Base-by-base conservation (phyloP, 2,797 vertebrate species). In the Perodicticus potto region DNA sequence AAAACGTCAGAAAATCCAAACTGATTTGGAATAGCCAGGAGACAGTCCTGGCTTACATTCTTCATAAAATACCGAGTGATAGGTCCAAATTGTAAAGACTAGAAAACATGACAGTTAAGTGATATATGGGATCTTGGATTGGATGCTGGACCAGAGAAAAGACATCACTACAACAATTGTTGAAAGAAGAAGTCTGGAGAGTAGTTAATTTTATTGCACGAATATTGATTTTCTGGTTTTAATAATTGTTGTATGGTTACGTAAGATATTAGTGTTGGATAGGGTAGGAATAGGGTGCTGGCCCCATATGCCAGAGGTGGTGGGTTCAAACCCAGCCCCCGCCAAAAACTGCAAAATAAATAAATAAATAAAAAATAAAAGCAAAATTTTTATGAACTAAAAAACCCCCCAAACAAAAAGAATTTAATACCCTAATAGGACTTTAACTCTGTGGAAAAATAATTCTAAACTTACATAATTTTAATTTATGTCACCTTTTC, bases 401-500 rank as follows among this genome's bases (percentile, higher is more conserved):
- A 49, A 4, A 40, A 40, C 14, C 3, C 4, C 49, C 49, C 49
- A 40, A 40, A 40, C 45, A 11, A 53, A 14, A 82, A n/a, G 22
- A 92, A 96, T 91, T 78, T 74, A 93, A 80, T 88, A 57, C 2
- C 9, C 1, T 63, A 82, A 23, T 34, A 63, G 37, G 55, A 81
- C 29, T 96, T 95, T 87, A 93, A 87, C 81, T 93, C 37, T 94
- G 32, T 65, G 20, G 88, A 80, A 93, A 97, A 92, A 81, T 59
- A 93, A 89, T 77, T 96, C 95, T 82, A 5, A 69, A 67, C 11
- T 93, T 43, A 89, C 1, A 27, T 57, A 94, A 94, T 76, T 97
- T 96, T 94, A 37, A 94, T 43, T 95, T 85, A 86, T 43, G 20
- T 9, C 6, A 76, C 1, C 12, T 73, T 89, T 92, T 78, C 61